Conservation (phyloP, 2,888 invertebrate genomes). For the Drosophila nigricruria region DNA sequence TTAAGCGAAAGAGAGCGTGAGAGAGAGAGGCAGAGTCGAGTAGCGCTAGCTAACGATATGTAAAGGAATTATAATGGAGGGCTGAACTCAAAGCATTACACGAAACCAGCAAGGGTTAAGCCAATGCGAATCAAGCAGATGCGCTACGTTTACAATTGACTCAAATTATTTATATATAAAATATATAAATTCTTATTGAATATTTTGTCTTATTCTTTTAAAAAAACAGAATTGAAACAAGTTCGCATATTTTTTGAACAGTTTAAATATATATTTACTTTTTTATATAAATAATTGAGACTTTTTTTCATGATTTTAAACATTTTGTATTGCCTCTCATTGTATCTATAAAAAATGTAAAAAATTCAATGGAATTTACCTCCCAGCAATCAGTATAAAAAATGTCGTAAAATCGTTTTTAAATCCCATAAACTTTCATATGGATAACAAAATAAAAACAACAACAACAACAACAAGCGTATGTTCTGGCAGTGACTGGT, state of each 20-base stretch:
- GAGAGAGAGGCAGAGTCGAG: conserved; percentile 11
- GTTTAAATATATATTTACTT: neutral
- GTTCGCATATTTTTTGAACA: neutral
- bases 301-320: neutral
- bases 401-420: conserved; percentile 4
- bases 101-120: neutral
- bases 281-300: neutral
- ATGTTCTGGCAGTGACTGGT: conserved; percentile 9
- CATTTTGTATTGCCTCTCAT: neutral
- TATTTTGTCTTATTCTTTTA: too few species aligned
- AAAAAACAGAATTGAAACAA: too few species aligned
- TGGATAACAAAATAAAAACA: neutral
- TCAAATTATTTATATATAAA: too few species aligned
- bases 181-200: too few species aligned
- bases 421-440: conserved; percentile 1
- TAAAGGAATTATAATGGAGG: conserved; percentile 56
- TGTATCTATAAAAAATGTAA: too few species aligned
- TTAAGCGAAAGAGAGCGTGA: conserved; percentile 9
- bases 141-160: conserved; percentile 16
- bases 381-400: neutral
- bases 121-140: conserved; percentile 8
- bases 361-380: neutral
- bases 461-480: neutral
- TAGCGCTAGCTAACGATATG: conserved; percentile 17
- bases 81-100: conserved; percentile 7